These are phyloP conservation scores for Anas acuta DNA, from an alignment of 2,797 vertebrate species.

Conservation along the genomic window DNA sequence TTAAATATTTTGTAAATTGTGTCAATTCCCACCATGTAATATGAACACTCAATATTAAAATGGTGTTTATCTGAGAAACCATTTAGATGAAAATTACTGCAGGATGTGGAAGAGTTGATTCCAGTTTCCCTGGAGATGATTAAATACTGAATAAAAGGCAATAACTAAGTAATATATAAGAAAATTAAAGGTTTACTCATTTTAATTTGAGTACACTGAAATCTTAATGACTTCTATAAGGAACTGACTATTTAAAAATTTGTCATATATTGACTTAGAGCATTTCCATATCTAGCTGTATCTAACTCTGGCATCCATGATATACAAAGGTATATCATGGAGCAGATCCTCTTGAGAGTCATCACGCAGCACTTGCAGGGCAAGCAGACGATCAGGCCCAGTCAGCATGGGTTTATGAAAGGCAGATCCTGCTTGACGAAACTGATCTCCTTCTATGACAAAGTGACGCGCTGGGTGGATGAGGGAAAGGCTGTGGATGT, in stretches of 20 bases:
- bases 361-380: no score
- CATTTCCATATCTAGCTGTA: background rate
- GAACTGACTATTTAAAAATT: background rate
- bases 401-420: no score
- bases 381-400: no score
- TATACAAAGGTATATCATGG: background rate
- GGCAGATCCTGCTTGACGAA: no score
- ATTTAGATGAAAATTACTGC: background rate
- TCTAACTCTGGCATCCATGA: background rate
- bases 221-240: background rate
- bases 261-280: accelerated
- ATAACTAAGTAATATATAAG: background rate
- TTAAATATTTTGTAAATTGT: background rate
- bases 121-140: background rate
- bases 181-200: background rate
- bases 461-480: no score
- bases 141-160: background rate
- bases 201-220: background rate
- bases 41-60: background rate
- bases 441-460: no score
- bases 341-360: no score
- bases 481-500: no score
- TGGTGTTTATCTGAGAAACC: background rate
- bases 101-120: background rate
- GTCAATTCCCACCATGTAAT: background rate